phyloP scores from a whole-genome alignment of 1,140 invertebrate genomes.

The Drosophila nasuta region DNA sequence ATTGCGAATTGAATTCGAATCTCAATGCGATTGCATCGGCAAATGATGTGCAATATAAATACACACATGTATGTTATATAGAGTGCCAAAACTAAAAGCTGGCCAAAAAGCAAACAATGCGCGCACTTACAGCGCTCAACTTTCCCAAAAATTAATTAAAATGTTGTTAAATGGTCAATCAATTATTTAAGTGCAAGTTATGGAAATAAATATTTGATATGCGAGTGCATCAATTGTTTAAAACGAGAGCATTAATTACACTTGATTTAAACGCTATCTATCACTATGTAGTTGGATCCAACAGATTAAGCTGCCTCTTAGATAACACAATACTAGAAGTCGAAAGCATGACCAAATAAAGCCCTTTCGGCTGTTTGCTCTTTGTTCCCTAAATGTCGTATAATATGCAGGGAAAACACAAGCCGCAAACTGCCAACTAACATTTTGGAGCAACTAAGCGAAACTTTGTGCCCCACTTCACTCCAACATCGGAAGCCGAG shows the following conservation, averaged over 20 bases:
- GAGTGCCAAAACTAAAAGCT: conserved; percentile 14
- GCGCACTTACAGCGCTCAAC: conserved; percentile 21
- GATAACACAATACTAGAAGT: not conserved
- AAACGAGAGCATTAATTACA: not conserved
- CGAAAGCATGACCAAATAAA: not conserved
- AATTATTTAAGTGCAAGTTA: conserved; percentile 62
- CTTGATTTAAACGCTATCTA: not conserved
- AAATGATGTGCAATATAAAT: conserved; percentile 35
- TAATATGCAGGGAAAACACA: conserved; percentile 23
- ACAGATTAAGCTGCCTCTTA: no score
- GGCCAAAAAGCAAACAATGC: conserved; percentile 48
- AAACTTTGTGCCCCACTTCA: not conserved
- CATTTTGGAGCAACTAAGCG: conserved; percentile 45
- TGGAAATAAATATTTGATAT: conserved; percentile 14
- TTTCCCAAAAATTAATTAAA: conserved; percentile 77
- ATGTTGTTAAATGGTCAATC: conserved; percentile 65
- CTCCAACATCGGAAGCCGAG: conserved; percentile 7
- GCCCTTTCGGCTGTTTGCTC: not conserved
- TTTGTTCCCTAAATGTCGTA: not conserved
- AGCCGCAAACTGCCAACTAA: conserved; percentile 61
- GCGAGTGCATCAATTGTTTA: conserved; percentile 16
- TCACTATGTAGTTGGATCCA: not conserved
- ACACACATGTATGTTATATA: not conserved
- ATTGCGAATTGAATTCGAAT: conserved; percentile 60
- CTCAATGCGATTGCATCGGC: not conserved